phyloP scores from a whole-genome alignment of 2,797 vertebrate genomes.

The Caiman crocodilus region DNA sequence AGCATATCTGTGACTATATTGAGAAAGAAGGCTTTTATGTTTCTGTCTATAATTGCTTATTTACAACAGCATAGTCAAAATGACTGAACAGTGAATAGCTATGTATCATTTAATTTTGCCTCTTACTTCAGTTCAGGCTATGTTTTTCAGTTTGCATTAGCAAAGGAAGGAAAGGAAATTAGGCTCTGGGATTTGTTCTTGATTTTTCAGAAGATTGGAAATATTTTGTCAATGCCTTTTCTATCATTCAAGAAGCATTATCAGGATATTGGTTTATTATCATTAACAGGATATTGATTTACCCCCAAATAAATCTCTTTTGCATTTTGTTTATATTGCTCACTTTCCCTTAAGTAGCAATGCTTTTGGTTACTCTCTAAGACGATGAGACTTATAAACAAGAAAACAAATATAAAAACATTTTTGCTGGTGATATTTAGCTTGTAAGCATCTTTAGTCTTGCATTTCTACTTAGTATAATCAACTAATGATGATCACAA shows the following conservation, averaged over 20 bases:
- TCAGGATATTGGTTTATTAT: background rate
- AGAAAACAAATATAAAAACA: background rate
- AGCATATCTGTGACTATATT: background rate
- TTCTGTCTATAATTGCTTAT: background rate
- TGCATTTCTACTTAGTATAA: conserved; percentile 10
- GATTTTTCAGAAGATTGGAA: conserved; percentile 10
- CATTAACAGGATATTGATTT: background rate
- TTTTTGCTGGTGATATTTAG: background rate
- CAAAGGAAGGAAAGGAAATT: background rate
- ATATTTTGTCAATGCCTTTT: background rate
- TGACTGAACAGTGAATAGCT: background rate
- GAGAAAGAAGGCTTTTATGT: conserved; percentile 32
- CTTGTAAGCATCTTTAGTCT: conserved; percentile 7
- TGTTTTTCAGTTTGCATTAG: background rate
- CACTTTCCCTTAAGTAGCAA: conserved; percentile 27
- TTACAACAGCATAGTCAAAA: conserved; percentile 11
- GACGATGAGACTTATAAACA: background rate
- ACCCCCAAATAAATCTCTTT: conserved; percentile 12
- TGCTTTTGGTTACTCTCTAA: conserved; percentile 21
- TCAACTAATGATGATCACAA: conserved; percentile 24
- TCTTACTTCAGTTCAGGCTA: background rate
- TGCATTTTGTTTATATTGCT: background rate
- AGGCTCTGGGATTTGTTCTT: background rate
- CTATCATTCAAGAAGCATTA: background rate
- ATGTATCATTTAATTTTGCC: background rate